Evolutionary conservation across 2,888 invertebrate genomes (phyloP), one percentile per base, ranked within the genome.

Genomic region (Pammene fasciana): DNA sequence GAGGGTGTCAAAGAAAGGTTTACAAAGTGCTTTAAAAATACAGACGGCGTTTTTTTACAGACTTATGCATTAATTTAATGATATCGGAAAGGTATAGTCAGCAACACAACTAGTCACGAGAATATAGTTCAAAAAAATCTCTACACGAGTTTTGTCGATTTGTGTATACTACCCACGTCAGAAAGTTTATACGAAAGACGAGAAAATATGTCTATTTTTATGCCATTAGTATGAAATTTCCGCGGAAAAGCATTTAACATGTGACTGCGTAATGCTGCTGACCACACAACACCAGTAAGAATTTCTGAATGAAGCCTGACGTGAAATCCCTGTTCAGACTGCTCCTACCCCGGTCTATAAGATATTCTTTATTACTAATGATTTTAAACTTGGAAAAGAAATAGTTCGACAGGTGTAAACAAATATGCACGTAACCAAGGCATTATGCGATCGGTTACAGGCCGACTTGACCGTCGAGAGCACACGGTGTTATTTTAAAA

Each of bases 381-480:
- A 84, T 84, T 86, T 86, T 83, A 85, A 85, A 81, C 80, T 85
- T 81, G 80, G 80, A 82, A 77, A 85, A 76, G 76, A 77, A 85
- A 81, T 82, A 80, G 78, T 79, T 81, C 84, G 84, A 85, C 82
- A 86, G 81, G 75, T 81, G 76, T 82, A 79, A 83, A 90, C 91
- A 89, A 90, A 88, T 87, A 82, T 85, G 91, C 90, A 83, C 89
- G 91, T 91, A 92, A 91, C 91, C 90, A 88, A 92, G 90, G 86
- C 87, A 78, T 73, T 70, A 50, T 74, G 86, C 84, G 73, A 87
- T 92, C 90, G 83, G 90, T 90, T 90, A 89, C 91, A 91, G 83
- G 84, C 90, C 75, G 75, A 88, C 85, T 91, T 92, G 90, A 84
- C 75, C 70, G 75, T 79, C 76, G 81, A 85, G 89, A 86, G 86